Conservation (phyloP, 2,113 vertebrate genomes). For the Channa maculata region DNA sequence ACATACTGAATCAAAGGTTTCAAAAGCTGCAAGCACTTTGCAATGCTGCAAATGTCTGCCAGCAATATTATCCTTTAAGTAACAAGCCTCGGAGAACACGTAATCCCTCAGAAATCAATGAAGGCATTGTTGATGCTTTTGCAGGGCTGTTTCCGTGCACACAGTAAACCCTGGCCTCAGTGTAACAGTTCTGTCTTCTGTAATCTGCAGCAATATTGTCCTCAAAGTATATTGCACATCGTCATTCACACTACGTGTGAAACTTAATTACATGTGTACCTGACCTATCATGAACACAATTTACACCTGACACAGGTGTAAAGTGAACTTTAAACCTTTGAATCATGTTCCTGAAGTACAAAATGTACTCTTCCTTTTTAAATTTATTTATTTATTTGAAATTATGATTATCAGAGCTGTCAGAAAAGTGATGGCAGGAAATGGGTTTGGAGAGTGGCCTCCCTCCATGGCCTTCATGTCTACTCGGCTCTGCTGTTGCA, state of each 20-base stretch:
- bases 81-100: background rate
- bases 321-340: background rate
- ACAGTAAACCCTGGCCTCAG: slow-evolving; percentile 14
- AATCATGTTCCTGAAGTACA: too few relatives aligned
- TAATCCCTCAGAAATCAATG: slow-evolving; percentile 45
- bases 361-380: background rate
- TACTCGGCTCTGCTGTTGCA: background rate
- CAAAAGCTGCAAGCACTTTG: background rate
- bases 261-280: too few relatives aligned
- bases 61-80: slow-evolving; percentile 16
- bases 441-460: background rate
- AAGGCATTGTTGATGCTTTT: slow-evolving; percentile 36
- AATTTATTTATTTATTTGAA: too few relatives aligned
- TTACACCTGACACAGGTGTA: background rate
- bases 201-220: background rate
- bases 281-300: too few relatives aligned
- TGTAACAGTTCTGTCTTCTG: background rate
- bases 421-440: too few relatives aligned
- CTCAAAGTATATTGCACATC: too few relatives aligned
- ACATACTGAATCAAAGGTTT: background rate
- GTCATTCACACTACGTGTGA: too few relatives aligned
- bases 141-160: background rate
- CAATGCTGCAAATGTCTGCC: slow-evolving; percentile 8
- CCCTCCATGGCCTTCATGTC: background rate
- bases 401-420: too few relatives aligned